phyloP scores from a whole-genome alignment of 1,140 invertebrate genomes.

The Drosophila bifasciata region DNA sequence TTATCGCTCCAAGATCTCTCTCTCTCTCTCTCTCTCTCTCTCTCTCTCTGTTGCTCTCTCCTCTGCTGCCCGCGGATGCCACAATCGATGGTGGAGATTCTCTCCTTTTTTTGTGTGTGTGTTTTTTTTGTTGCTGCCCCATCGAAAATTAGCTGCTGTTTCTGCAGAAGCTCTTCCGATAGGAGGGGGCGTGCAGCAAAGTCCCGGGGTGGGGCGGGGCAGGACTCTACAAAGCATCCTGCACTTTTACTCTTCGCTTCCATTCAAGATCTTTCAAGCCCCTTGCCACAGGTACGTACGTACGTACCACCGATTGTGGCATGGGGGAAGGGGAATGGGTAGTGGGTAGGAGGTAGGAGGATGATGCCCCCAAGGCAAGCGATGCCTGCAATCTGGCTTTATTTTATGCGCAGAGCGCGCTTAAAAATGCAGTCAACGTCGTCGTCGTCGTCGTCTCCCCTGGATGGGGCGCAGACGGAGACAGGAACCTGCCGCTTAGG shows the following conservation, averaged over 20 bases:
- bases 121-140: constrained; percentile 32
- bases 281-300: no score
- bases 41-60: no score
- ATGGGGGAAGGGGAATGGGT: constrained; percentile 5
- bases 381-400: constrained; percentile 73
- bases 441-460: constrained; percentile 21
- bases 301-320: no score
- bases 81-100: no score
- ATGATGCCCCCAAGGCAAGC: constrained; percentile 57
- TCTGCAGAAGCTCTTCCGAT: constrained; percentile 81
- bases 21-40: neutral
- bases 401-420: constrained; percentile 78
- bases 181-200: constrained; percentile 25
- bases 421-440: constrained; percentile 82
- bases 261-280: constrained; percentile 62
- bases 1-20: constrained; percentile 77
- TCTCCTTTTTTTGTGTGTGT: constrained; percentile 5
- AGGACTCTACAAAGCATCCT: constrained; percentile 78
- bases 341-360: constrained; percentile 8
- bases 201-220: constrained; percentile 15
- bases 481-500: constrained; percentile 81
- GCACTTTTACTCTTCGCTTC: constrained; percentile 73
- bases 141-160: constrained; percentile 81
- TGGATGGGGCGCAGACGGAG: constrained; percentile 55
- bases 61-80: neutral